These are phyloP conservation scores for Neuroterus valhalla DNA, from an alignment of 1,140 invertebrate genomes.

Conservation along the genomic window DNA sequence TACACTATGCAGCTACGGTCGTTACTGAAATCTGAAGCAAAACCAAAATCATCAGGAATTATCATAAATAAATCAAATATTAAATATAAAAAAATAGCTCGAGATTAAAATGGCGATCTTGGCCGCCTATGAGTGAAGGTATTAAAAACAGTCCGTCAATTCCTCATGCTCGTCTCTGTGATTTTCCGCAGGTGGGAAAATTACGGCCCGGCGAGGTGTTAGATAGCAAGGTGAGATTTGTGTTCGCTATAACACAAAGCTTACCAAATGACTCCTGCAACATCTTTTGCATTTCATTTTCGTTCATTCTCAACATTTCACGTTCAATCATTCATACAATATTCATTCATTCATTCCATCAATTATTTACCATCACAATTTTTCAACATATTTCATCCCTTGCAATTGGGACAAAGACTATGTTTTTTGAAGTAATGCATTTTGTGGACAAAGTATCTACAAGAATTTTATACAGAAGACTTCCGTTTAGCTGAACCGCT, in stretches of 20 bases:
- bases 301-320: conserved; percentile 38
- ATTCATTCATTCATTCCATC: neutral
- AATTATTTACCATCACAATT: neutral
- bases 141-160: conserved; percentile 6
- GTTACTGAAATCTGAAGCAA: no score
- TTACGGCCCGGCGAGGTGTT: conserved; percentile 87
- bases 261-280: conserved; percentile 72
- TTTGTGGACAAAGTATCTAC: neutral
- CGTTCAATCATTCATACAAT: conserved; percentile 7
- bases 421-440: neutral
- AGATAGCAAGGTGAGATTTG: conserved; percentile 86
- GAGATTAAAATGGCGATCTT: no score
- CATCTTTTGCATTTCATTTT: conserved; percentile 43
- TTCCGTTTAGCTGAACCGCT: no score
- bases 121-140: neutral
- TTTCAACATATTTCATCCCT: neutral
- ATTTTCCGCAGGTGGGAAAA: conserved; percentile 80
- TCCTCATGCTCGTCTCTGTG: conserved; percentile 63
- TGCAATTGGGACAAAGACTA: neutral
- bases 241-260: conserved; percentile 79
- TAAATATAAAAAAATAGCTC: no score
- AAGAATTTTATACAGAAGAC: neutral
- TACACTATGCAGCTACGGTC: no score
- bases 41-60: no score
- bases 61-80: no score